Conservation (phyloP, 2,888 invertebrate species). For the Zygaena filipendulae region DNA sequence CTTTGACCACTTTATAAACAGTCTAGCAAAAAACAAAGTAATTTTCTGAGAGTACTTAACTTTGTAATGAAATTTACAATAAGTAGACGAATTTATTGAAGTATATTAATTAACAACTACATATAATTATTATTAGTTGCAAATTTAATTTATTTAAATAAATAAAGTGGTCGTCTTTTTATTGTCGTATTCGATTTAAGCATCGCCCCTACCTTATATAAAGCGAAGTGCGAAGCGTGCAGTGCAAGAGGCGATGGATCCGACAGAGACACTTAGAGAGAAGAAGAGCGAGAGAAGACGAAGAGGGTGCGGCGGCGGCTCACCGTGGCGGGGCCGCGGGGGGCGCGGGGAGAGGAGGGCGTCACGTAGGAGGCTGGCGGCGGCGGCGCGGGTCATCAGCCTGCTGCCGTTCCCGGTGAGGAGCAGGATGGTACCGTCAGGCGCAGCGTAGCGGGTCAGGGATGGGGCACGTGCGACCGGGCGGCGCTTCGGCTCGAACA, state of each 20-base stretch:
- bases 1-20: too few species aligned
- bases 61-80: too few species aligned
- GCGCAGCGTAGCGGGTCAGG: constrained; percentile 70
- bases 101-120: too few species aligned
- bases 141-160: too few species aligned
- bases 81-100: too few species aligned
- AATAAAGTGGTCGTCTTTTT: too few species aligned
- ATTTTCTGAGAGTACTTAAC: too few species aligned
- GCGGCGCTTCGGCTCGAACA: constrained; percentile 58
- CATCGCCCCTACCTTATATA: constrained; percentile 61
- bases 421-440: constrained; percentile 71
- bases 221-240: constrained; percentile 62
- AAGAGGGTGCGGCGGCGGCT: constrained; percentile 59
- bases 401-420: constrained; percentile 74
- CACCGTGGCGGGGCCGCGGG: constrained; percentile 64
- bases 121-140: too few species aligned
- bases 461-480: constrained; percentile 55
- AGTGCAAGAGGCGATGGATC: constrained; percentile 61
- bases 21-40: too few species aligned
- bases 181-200: too few species aligned
- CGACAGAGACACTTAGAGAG: constrained; percentile 53
- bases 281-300: constrained; percentile 38
- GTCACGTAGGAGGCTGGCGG: constrained; percentile 63
- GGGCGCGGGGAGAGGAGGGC: constrained; percentile 66
- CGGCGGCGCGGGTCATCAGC: constrained; percentile 63